Evolutionary conservation across 1,140 invertebrate species (phyloP).

Genomic region (Diachasma alloeum): DNA sequence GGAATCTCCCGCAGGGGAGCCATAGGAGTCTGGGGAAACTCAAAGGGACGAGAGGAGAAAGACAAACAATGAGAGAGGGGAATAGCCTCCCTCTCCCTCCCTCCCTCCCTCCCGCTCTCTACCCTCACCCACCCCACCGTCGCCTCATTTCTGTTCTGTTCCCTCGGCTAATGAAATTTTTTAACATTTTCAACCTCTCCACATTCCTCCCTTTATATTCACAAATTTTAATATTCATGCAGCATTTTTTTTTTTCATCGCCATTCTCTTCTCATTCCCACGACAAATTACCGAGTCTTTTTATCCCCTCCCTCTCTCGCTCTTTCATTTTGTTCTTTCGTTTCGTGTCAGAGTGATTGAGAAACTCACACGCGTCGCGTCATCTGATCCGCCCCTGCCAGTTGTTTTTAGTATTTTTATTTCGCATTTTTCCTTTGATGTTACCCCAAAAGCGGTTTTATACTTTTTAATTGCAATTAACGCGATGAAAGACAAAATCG

Average conservation of each 20-base stretch:
- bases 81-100: too few species aligned
- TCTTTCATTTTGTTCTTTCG: background rate
- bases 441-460: slow-evolving; percentile 29
- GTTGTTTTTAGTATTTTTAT: background rate
- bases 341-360: background rate
- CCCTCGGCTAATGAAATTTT: slow-evolving; percentile 30
- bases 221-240: slow-evolving; percentile 26
- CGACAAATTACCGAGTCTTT: background rate
- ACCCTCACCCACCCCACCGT: too few species aligned
- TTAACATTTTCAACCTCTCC: slow-evolving; percentile 21
- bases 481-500: slow-evolving; percentile 32
- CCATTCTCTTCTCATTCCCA: background rate
- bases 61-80: too few species aligned
- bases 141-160: background rate
- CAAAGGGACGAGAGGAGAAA: too few species aligned
- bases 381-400: background rate
- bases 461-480: slow-evolving; percentile 41
- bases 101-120: too few species aligned
- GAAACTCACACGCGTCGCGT: slow-evolving; percentile 2
- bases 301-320: background rate
- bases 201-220: background rate
- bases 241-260: background rate
- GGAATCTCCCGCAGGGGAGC: background rate
- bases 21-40: background rate
- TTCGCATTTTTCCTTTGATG: slow-evolving; percentile 29